Base-by-base conservation (phyloP, 2,888 invertebrate genomes). In the Nomada fucata region DNA sequence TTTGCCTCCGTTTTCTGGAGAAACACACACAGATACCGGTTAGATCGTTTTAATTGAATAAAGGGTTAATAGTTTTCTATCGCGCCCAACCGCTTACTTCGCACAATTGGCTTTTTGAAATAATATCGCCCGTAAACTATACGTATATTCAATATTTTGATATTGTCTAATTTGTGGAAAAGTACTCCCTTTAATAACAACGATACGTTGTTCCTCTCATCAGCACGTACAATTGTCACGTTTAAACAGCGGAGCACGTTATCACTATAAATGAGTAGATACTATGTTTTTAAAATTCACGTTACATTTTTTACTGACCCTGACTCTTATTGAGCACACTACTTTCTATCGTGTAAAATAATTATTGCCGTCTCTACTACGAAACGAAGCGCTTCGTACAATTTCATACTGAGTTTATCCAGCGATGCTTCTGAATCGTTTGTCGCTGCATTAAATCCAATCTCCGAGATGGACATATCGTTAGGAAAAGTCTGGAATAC, bases 1-100 rank as follows among this genome's bases (percentile, higher is more conserved):
- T 44, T 87, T 90, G 9, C 74, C 68, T 2, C 76, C 84, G 52
- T 83, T 87, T 2, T 88, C 88, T 61, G 15, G 57, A 10, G 29
- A 69, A 64, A 63, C 53, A 42, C 23, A 52, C 29, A 3, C n/a
- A 18, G 9, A 15, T 26, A n/a, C n/a, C 4, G 15, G 13, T 36
- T 61, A 44, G 1, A 11, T 55, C 23, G n/a, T 29, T n/a, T 0
- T 18, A 29, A 47, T 65, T 23, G 4, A 26, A 20, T 0, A 47
- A 23, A 20, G 18, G 36, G 20, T 29, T 23, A 63, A 44, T 23
- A 13, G 20, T 13, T 29, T 53, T 15, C 50, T 1, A 36, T 36
- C 36, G 5, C 47, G 13, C n/a, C 13, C 1, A n/a, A 11, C 7
- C 11, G 2, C 23, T 1, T 57, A 0, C 0, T 57, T 26, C 20